Percentiles rank a stretch among this genome's conserved stretches.
Conservation (phyloP, 1,140 invertebrate genomes). For the Drosophila quadrilineata region DNA sequence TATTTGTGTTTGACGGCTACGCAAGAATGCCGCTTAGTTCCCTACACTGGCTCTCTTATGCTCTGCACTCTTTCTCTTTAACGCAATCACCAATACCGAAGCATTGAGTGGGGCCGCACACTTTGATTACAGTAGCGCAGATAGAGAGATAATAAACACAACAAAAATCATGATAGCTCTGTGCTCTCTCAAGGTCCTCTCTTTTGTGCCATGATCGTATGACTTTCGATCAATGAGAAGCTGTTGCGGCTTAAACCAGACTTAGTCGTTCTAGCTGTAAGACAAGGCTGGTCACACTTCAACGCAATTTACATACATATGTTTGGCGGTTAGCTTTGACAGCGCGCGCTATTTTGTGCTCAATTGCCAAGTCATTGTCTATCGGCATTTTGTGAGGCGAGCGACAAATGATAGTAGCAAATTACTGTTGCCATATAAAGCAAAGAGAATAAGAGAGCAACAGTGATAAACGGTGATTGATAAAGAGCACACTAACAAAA, state of each 20-base stretch:
- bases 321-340: not conserved
- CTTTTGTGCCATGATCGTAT: not conserved
- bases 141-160: not conserved
- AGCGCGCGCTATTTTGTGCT: not conserved
- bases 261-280: not conserved
- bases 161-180: not conserved
- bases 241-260: not conserved
- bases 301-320: not conserved
- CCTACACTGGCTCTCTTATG: too few relatives aligned
- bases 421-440: not conserved
- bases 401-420: slow-evolving; percentile 20
- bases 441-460: not conserved
- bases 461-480: not conserved
- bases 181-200: not conserved
- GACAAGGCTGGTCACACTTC: slow-evolving; percentile 9
- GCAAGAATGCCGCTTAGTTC: not conserved
- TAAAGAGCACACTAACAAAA: not conserved
- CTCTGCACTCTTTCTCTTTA: not conserved
- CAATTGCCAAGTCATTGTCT: slow-evolving; percentile 25
- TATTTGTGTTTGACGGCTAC: slow-evolving; percentile 55
- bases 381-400: slow-evolving; percentile 28
- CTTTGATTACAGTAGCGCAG: not conserved
- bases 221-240: slow-evolving; percentile 18
- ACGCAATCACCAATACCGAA: not conserved
- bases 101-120: not conserved